Evolutionary conservation across 2,113 vertebrate genomes (phyloP).

Genomic region (Nycticebus coucang): DNA sequence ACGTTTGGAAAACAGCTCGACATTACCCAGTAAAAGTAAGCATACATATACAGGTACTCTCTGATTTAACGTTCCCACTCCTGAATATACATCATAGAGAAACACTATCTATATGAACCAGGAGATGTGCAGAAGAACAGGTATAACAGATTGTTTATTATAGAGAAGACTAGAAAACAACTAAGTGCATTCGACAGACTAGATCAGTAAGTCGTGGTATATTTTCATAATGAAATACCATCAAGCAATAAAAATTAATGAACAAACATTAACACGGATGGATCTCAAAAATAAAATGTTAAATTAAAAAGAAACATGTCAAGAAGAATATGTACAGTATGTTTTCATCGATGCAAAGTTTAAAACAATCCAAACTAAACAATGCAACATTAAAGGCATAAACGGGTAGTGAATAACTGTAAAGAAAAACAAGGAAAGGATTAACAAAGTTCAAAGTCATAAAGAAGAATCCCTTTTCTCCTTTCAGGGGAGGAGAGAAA

Average conservation of each 20-base stretch:
- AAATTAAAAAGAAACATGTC: constrained; percentile 58
- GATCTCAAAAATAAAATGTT: constrained; percentile 19
- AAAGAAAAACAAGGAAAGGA: background rate
- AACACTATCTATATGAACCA: background rate
- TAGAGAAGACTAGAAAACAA: constrained; percentile 19
- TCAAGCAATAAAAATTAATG: constrained; percentile 27
- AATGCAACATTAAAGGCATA: background rate
- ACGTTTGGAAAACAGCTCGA: constrained; percentile 21
- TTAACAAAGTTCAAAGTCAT: background rate
- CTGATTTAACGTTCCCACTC: background rate
- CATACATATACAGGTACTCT: background rate
- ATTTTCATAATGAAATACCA: constrained; percentile 47
- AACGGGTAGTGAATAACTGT: background rate
- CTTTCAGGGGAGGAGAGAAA: background rate
- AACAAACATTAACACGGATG: constrained; percentile 3
- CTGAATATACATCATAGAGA: background rate
- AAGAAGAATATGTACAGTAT: background rate
- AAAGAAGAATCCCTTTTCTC: too few species aligned
- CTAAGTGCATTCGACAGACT: background rate
- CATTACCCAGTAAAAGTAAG: constrained; percentile 25
- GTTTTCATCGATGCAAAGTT: constrained; percentile 31
- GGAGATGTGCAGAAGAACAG: background rate
- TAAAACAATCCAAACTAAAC: constrained; percentile 1
- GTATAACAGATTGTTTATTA: background rate
- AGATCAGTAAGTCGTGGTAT: background rate